Percentiles rank a stretch among this genome's conserved stretches.
phyloP scores from a whole-genome alignment of 2,113 vertebrate species.

The Ceyx cyanopectus region DNA sequence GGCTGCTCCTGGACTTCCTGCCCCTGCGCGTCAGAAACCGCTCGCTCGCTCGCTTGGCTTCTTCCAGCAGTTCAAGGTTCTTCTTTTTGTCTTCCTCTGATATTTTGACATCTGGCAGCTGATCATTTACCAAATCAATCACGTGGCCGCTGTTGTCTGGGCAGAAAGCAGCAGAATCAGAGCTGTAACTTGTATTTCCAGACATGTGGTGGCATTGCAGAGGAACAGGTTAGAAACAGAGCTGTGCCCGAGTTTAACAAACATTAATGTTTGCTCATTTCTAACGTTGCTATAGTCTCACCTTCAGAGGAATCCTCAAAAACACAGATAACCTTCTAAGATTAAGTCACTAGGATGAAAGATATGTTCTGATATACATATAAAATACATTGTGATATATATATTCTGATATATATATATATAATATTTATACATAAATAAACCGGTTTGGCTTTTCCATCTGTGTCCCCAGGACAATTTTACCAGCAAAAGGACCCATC shows the following conservation, averaged over 20 bases:
- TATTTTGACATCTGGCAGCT: constrained; percentile 91
- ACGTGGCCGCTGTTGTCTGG: constrained; percentile 89
- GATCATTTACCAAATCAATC: constrained; percentile 92
- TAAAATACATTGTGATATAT: too few species aligned
- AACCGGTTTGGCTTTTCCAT: not conserved
- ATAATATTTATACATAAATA: too few species aligned
- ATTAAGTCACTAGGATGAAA: not conserved
- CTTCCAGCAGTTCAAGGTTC: constrained; percentile 93
- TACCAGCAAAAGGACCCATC: not conserved
- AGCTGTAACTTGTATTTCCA: not conserved
- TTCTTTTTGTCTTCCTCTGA: constrained; percentile 95
- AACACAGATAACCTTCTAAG: not conserved
- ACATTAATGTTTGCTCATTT: not conserved
- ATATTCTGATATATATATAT: too few species aligned
- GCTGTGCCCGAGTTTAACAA: not conserved
- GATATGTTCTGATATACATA: not conserved
- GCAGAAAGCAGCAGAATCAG: constrained; percentile 5
- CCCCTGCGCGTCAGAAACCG: constrained; percentile 90
- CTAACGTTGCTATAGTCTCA: not conserved
- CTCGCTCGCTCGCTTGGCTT: constrained; percentile 94
- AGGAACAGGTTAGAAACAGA: not conserved
- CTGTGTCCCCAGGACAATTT: not conserved
- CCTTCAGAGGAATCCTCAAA: not conserved
- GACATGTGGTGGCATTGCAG: not conserved
- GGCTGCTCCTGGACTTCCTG: constrained; percentile 89